Conservation (phyloP, 2,888 invertebrate genomes). For the Lucinisca nassula region DNA sequence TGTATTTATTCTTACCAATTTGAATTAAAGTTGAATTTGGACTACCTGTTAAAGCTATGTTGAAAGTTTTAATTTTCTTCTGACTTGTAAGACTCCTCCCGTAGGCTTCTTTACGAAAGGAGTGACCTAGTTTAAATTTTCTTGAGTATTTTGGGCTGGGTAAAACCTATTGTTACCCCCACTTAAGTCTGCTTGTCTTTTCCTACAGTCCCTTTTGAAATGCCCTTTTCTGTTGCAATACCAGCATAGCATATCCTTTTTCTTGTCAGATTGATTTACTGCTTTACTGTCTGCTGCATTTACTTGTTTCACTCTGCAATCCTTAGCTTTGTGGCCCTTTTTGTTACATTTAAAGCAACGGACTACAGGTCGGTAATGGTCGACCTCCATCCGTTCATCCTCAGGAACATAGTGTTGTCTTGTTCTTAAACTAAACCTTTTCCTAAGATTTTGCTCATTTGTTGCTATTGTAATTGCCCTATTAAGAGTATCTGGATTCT, state of each 20-base stretch:
- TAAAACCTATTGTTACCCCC: no score
- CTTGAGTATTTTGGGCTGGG: no score
- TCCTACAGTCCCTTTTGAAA: neutral
- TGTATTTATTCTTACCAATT: slow-evolving; percentile 1
- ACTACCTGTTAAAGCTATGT: slow-evolving; percentile 17
- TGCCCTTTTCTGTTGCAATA: neutral
- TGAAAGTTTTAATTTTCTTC: neutral
- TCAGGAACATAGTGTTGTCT: neutral
- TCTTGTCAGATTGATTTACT: neutral
- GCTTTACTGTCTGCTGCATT: neutral
- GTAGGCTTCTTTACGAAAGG: neutral
- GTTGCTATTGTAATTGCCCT: slow-evolving; percentile 7
- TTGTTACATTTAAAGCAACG: neutral
- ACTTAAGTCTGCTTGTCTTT: no score
- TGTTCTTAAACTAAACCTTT: slow-evolving; percentile 41
- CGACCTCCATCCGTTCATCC: neutral
- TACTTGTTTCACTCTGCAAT: neutral
- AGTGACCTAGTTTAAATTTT: slow-evolving; percentile 12
- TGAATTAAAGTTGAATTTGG: slow-evolving; percentile 3
- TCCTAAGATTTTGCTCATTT: slow-evolving; percentile 43
- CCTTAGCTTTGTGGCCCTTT: neutral
- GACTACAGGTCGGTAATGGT: neutral
- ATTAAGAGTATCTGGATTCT: slow-evolving; percentile 18
- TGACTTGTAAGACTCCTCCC: neutral
- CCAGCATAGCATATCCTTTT: neutral